phyloP scores from a whole-genome alignment of 2,797 vertebrate species.

The Rhinatrema bivittatum region DNA sequence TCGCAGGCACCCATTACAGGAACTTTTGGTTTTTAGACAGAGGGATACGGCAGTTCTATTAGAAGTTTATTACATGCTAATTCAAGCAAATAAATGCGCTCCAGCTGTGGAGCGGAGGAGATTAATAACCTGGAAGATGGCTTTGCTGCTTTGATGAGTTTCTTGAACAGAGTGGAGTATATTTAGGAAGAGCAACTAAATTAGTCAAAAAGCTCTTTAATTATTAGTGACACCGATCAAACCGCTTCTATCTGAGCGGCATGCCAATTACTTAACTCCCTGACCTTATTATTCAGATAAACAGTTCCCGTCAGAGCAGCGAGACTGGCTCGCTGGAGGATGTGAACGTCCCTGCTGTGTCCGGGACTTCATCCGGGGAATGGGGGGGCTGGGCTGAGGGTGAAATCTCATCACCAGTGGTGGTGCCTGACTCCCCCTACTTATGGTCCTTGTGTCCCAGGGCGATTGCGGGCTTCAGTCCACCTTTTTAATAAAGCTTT shows the following conservation, averaged over 20 bases:
- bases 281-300: constrained; percentile 71
- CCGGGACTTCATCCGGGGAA: constrained; percentile 3
- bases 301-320: constrained; percentile 57
- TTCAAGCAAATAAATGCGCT: constrained; percentile 74
- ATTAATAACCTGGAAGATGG: constrained; percentile 70
- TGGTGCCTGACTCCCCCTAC: too few species aligned
- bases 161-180: constrained; percentile 65
- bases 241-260: constrained; percentile 59
- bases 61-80: constrained; percentile 72
- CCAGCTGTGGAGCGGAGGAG: constrained; percentile 61
- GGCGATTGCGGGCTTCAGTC: too few species aligned
- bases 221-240: constrained; percentile 80
- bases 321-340: constrained; percentile 29
- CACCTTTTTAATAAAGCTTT: too few species aligned
- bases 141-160: constrained; percentile 68
- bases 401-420: too few species aligned
- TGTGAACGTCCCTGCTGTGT: constrained; percentile 19
- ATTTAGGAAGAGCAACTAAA: constrained; percentile 71
- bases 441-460: too few species aligned
- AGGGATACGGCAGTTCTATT: constrained; percentile 55
- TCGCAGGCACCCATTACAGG: too few species aligned
- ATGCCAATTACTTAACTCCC: constrained; percentile 73
- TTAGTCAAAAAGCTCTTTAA: constrained; percentile 73
- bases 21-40: too few species aligned
- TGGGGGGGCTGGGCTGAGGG: too few species aligned